phyloP scores from a whole-genome alignment of 2,888 invertebrate genomes.

The Sthenelais limicola region DNA sequence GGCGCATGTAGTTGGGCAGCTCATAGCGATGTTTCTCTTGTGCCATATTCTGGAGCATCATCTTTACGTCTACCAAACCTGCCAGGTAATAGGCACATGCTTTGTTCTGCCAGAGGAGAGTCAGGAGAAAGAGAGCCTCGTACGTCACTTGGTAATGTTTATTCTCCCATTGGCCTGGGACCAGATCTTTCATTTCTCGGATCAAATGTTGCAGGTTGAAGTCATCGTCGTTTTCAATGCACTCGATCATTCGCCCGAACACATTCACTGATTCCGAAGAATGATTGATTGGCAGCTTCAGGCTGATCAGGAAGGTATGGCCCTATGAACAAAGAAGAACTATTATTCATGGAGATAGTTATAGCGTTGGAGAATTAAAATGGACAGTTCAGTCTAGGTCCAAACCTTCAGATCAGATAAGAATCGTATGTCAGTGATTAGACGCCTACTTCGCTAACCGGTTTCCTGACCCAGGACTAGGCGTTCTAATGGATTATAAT shows the following conservation, averaged over 20 bases:
- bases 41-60: conserved; percentile 7
- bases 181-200: background rate
- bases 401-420: too few species aligned
- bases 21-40: conserved; percentile 8
- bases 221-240: conserved; percentile 26
- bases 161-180: background rate
- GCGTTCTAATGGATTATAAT: too few species aligned
- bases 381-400: too few species aligned
- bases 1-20: conserved; percentile 27
- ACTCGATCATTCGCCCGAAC: conserved; percentile 14
- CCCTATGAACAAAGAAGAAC: conserved; percentile 11
- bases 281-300: conserved; percentile 21
- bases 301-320: conserved; percentile 26
- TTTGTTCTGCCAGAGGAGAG: conserved; percentile 32
- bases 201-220: conserved; percentile 4
- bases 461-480: too few species aligned
- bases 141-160: conserved; percentile 7
- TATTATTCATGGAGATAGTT: background rate
- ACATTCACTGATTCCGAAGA: conserved; percentile 15
- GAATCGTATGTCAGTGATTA: too few species aligned
- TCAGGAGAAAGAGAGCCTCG: conserved; percentile 35
- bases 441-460: too few species aligned
- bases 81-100: background rate
- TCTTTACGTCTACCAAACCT: background rate
- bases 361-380: too few species aligned